Percentiles rank a stretch among this genome's conserved stretches.
Conservation (phyloP, 1,140 invertebrate species). For the Drosophila nannoptera region DNA sequence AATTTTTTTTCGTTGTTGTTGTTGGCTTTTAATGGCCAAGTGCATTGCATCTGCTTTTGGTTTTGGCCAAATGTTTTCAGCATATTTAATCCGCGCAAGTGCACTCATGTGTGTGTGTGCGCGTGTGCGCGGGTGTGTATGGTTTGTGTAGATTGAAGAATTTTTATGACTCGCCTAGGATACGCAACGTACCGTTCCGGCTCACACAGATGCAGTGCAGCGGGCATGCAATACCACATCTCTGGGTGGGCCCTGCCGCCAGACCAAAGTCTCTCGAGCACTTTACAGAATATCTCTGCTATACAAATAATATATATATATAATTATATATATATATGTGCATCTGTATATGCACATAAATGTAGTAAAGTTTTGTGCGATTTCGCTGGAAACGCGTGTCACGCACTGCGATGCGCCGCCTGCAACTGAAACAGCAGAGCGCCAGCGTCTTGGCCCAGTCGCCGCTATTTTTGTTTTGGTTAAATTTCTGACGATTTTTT, state of each 20-base stretch:
- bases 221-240: constrained; percentile 54
- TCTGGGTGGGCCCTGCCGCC: constrained; percentile 9
- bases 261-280: constrained; percentile 5
- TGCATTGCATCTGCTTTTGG: constrained; percentile 40
- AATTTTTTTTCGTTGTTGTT: not conserved
- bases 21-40: constrained; percentile 35
- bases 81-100: not conserved
- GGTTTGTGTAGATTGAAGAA: constrained; percentile 45
- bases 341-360: too few relatives aligned
- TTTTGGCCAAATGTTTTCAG: constrained; percentile 26
- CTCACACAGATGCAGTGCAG: constrained; percentile 52
- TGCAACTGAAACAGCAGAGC: constrained; percentile 34
- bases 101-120: not conserved
- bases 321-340: not conserved
- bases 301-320: not conserved
- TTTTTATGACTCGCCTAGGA: constrained; percentile 22
- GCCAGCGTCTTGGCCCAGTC: constrained; percentile 12
- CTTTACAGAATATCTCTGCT: constrained; percentile 3
- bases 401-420: constrained; percentile 46
- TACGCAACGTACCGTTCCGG: constrained; percentile 61
- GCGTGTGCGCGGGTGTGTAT: constrained; percentile 7
- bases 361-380: too few relatives aligned
- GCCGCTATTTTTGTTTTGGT: constrained; percentile 4
- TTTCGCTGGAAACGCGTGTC: constrained; percentile 39
- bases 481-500: too few relatives aligned